Base-by-base conservation (phyloP, 2,797 vertebrate genomes). In the Phrynocephalus guinanensis region DNA sequence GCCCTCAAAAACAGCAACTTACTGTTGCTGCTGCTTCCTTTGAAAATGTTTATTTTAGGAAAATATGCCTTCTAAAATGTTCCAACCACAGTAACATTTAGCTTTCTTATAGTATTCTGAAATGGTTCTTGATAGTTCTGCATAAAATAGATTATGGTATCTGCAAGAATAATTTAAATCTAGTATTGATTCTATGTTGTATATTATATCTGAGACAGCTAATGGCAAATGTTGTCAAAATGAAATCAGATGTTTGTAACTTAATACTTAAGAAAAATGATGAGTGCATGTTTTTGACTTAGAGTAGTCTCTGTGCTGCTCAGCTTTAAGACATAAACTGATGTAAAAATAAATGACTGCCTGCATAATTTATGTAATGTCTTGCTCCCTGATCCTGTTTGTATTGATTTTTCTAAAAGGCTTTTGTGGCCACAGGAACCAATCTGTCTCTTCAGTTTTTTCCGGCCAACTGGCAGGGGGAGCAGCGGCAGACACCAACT, bases 361-460 rank as follows among this genome's bases (percentile, higher is more conserved):
- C 95, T 97, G 97, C 97, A 98, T 98, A 97, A 98, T 98, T 97
- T 97, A 98, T 97, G 96, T 97, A 95, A 96, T 97, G 97, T 96
- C 96, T 95, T 96, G 97, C 96, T 97, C 96, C 93, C 97, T 98
- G 97, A 98, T 98, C 96, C 97, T 97, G 97, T 98, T 97, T 97
- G 96, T 98, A 98, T 98, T 98, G 97, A 98, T 98, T 97, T 97
- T 96, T 97, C 94, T 98, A 97, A 97, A 97, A 99, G 99, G 99
- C 99, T 97, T 99, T 99, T 96, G 99, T 99, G 96, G 99, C 99
- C 90, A 99, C 99, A 94, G 99, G 99, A 96, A 99, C 99, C 97
- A 99, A 99, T 98, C 98, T 99, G 95, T 99, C 99, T 90, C 98
- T 99, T 95, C 99, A 99, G 98, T 99, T 99, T 97, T 99, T 99